These are phyloP conservation scores for Byasa hedistus DNA, from an alignment of 2,888 invertebrate genomes.

Conservation along the genomic window DNA sequence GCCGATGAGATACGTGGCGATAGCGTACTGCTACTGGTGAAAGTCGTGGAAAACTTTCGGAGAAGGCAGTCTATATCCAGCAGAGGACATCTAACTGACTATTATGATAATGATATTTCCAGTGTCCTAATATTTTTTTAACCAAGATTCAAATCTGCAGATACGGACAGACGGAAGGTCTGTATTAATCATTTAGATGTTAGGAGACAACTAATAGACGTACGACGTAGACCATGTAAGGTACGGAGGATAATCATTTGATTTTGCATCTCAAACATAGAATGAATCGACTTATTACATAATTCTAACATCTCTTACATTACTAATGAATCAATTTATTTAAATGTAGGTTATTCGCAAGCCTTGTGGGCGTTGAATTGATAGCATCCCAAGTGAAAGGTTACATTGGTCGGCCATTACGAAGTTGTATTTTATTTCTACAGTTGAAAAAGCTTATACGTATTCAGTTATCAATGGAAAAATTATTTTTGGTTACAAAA, in stretches of 20 bases:
- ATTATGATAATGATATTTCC: too few relatives aligned
- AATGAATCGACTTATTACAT: not conserved
- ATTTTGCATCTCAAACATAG: not conserved
- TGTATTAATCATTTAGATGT: too few relatives aligned
- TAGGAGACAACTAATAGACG: too few relatives aligned
- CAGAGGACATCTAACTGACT: too few relatives aligned
- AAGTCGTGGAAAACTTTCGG: too few relatives aligned
- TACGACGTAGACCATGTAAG: too few relatives aligned
- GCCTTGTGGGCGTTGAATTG: not conserved
- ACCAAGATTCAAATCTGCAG: too few relatives aligned
- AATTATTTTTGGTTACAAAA: not conserved
- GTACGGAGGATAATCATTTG: not conserved
- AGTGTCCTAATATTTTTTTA: too few relatives aligned
- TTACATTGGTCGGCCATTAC: not conserved
- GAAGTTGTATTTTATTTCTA: not conserved
- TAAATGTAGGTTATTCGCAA: not conserved
- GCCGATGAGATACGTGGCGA: too few relatives aligned
- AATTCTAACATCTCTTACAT: not conserved
- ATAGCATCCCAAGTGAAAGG: not conserved
- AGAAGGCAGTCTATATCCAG: too few relatives aligned
- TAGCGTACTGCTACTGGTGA: too few relatives aligned
- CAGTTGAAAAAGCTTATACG: not conserved
- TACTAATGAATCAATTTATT: not conserved
- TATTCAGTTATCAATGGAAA: not conserved
- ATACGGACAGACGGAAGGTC: too few relatives aligned